Percentiles rank a stretch among this genome's conserved stretches.
Conservation (phyloP, 2,888 invertebrate genomes). For the Chirona hameri region DNA sequence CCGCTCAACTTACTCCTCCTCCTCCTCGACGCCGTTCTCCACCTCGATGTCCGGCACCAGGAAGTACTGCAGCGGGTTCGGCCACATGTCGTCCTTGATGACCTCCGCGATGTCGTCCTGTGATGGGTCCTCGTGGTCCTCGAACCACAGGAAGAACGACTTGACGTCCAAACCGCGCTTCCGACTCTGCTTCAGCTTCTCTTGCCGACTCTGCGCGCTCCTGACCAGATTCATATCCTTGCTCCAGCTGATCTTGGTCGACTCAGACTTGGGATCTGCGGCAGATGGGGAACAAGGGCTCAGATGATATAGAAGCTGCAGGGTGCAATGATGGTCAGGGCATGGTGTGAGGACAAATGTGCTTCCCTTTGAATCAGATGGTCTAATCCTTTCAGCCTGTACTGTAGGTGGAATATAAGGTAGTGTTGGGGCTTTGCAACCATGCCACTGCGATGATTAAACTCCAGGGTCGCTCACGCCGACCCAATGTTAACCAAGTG, state of each 20-base stretch:
- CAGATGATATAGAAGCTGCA: too few species aligned
- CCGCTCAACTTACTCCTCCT: conserved; percentile 45
- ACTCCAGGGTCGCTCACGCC: too few species aligned
- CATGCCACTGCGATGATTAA: too few species aligned
- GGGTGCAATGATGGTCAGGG: too few species aligned
- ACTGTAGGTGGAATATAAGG: too few species aligned
- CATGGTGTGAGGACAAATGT: too few species aligned
- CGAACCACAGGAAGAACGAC: conserved; percentile 80
- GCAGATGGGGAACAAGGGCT: neutral
- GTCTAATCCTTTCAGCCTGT: too few species aligned
- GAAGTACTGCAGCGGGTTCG: conserved; percentile 79
- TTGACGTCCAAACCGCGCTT: conserved; percentile 64
- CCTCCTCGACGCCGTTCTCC: conserved; percentile 65
- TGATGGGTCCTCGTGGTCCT: conserved; percentile 72
- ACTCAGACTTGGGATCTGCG: conserved; percentile 64
- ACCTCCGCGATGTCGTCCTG: conserved; percentile 81
- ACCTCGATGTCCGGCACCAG: conserved; percentile 70
- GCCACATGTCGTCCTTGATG: conserved; percentile 83
- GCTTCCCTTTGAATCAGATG: too few species aligned
- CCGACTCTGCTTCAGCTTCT: conserved; percentile 51
- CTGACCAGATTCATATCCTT: conserved; percentile 68
- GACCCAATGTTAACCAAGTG: too few species aligned
- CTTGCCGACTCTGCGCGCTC: conserved; percentile 34
- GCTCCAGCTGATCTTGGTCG: conserved; percentile 76
- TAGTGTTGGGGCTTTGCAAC: too few species aligned